Evolutionary conservation across 2,113 vertebrate genomes (phyloP), one percentile per base, ranked within the genome.

Genomic region (Leucopsar rothschildi): DNA sequence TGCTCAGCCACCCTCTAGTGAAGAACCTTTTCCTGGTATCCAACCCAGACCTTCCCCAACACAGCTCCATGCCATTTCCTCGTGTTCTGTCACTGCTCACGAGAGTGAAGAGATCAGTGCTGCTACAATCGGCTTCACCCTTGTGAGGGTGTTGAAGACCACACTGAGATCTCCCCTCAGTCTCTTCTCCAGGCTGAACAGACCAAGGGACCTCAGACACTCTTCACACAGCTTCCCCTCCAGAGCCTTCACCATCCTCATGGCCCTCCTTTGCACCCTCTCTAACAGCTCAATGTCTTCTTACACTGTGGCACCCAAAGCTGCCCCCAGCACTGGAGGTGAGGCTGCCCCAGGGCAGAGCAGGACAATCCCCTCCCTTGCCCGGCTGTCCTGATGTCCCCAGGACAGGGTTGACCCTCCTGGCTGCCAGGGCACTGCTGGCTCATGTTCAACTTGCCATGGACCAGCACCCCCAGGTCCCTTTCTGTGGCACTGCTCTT

Each of bases 221-320:
- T 44, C 37, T 31, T 44, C 44, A 18, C 0, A 5, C 0, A 0
- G 10, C 18, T 19, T 71, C 31, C 12, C 8, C 22, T 50, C 25
- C 8, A 50, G 42, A 7, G 9, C 12, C 21, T 49, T 27, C 35
- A 18, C 8, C 14, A 22, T 23, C 17, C 8, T 80, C 2, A 1
- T 6, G 8, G 18, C 18, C 6, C 17, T 56, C 18, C 35, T 42
- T 19, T 50, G 33, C 2, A 19, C 15, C 12, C 50, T 2, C 15
- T 57, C 17, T 19, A 4, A 20, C 40, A 49, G 25, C 11, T 42
- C 6, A 31, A 10, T 57, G 9, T 35, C 29, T 65, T 42, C 20
- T 10, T 29, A 1, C 10, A 9, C 7, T 35, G 17, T 10, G 14
- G 14, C 10, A 0, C 50, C 57, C 42, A 12, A 1, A 61, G 18